Conservation (phyloP, 2,888 invertebrate species). For the Phaonia tiefii region DNA sequence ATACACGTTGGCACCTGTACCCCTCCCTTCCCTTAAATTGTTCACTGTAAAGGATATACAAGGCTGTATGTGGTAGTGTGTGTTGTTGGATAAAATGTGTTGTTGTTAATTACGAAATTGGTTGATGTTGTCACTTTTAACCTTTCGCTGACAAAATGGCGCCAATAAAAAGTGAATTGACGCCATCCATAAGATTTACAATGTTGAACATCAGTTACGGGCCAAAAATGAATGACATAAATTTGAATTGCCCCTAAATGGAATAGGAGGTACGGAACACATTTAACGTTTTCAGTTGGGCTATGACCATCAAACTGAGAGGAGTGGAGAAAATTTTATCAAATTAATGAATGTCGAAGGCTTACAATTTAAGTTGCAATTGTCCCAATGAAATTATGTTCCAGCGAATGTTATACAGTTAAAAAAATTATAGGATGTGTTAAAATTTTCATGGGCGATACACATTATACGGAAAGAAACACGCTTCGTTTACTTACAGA, state of each 20-base stretch:
- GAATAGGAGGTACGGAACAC: neutral
- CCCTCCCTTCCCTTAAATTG: neutral
- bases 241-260: conserved; percentile 8
- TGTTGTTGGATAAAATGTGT: too few species aligned
- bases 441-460: too few species aligned
- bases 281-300: conserved; percentile 16
- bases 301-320: conserved; percentile 5
- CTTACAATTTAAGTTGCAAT: too few species aligned
- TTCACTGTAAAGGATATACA: too few species aligned
- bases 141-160: conserved; percentile 50
- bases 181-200: conserved; percentile 29
- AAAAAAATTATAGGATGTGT: too few species aligned
- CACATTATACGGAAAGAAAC: too few species aligned
- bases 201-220: conserved; percentile 15
- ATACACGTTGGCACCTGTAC: neutral
- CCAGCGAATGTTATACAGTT: too few species aligned
- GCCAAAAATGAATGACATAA: conserved; percentile 16
- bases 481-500: too few species aligned
- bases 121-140: conserved; percentile 19
- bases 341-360: conserved; percentile 21
- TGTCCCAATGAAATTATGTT: too few species aligned
- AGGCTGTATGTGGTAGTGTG: too few species aligned
- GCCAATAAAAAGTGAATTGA: conserved; percentile 35
- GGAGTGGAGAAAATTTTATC: conserved; percentile 21
- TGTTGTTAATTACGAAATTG: conserved; percentile 34